Percentiles rank a stretch among this genome's conserved stretches.
Evolutionary conservation across 2,888 invertebrate species (phyloP).

Genomic region (Catocala fraxini): DNA sequence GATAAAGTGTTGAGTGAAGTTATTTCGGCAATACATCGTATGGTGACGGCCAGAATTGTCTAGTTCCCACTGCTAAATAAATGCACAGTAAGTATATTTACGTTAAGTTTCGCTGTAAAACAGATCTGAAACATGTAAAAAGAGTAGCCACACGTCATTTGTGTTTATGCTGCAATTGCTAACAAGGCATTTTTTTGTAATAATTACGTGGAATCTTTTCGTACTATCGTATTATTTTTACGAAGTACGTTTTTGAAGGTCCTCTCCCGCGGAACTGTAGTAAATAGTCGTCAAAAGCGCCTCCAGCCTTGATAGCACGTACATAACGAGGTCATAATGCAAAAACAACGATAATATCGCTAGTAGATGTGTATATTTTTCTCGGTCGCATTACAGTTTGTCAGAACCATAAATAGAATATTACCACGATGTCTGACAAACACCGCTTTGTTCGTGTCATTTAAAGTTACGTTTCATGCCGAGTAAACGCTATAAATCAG

Average conservation of each 20-base stretch:
- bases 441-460: conserved; percentile 8
- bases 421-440: conserved; percentile 9
- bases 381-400: conserved; percentile 34
- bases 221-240: conserved; percentile 4
- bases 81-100: conserved; percentile 79
- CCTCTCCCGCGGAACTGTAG: conserved; percentile 34
- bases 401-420: conserved; percentile 61
- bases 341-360: conserved; percentile 49
- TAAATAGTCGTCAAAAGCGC: conserved; percentile 36
- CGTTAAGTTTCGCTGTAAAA: conserved; percentile 42
- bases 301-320: conserved; percentile 51
- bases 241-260: conserved; percentile 45
- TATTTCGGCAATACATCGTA: conserved; percentile 52
- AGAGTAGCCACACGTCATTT: conserved; percentile 18
- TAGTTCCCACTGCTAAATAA: conserved; percentile 65
- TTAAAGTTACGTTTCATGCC: background rate
- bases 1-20: conserved; percentile 50
- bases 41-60: conserved; percentile 58
- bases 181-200: conserved; percentile 9
- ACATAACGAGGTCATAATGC: conserved; percentile 50
- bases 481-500: background rate
- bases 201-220: conserved; percentile 13
- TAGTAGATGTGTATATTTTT: conserved; percentile 27
- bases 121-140: conserved; percentile 19
- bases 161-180: background rate